A percentile compares a stretch with the other conserved stretches of the same genome.
Evolutionary conservation across 1,140 invertebrate genomes (phyloP).

Genomic region (Drosophila bifasciata): DNA sequence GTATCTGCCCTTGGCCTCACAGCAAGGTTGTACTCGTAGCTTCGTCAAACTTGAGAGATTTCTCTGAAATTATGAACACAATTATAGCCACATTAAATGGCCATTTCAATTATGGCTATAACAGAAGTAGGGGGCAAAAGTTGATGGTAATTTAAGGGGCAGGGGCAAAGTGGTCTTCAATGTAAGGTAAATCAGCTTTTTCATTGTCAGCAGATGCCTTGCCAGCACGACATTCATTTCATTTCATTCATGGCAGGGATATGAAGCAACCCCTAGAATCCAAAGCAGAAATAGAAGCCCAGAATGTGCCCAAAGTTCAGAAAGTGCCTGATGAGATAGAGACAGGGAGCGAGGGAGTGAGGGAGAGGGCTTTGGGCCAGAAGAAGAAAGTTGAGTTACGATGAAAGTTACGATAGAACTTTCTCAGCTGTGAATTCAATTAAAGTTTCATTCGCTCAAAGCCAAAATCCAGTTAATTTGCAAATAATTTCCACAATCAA

Average conservation of each 20-base stretch:
- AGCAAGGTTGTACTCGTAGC: not conserved
- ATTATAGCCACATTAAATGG: constrained; percentile 46
- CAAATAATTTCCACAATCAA: constrained; percentile 33
- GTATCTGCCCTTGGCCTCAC: too few relatives aligned
- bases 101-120: constrained; percentile 41
- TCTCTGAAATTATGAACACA: constrained; percentile 34
- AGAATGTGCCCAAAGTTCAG: constrained; percentile 48
- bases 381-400: constrained; percentile 52
- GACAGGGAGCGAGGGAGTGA: too few relatives aligned
- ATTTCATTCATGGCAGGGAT: constrained; percentile 9
- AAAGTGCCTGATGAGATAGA: constrained; percentile 17
- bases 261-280: constrained; percentile 19
- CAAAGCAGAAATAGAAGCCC: constrained; percentile 14
- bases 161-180: constrained; percentile 40
- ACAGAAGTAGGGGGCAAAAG: constrained; percentile 34
- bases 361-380: constrained; percentile 16
- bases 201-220: constrained; percentile 44
- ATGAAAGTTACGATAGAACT: constrained; percentile 54
- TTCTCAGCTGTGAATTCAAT: constrained; percentile 61
- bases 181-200: constrained; percentile 67
- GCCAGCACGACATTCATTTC: constrained; percentile 41
- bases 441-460: constrained; percentile 62
- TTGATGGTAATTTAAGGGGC: constrained; percentile 50
- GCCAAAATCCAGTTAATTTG: constrained; percentile 51
- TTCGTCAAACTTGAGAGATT: not conserved